These are phyloP conservation scores for Alectura lathami DNA, from an alignment of 2,113 vertebrate genomes.

Conservation along the genomic window DNA sequence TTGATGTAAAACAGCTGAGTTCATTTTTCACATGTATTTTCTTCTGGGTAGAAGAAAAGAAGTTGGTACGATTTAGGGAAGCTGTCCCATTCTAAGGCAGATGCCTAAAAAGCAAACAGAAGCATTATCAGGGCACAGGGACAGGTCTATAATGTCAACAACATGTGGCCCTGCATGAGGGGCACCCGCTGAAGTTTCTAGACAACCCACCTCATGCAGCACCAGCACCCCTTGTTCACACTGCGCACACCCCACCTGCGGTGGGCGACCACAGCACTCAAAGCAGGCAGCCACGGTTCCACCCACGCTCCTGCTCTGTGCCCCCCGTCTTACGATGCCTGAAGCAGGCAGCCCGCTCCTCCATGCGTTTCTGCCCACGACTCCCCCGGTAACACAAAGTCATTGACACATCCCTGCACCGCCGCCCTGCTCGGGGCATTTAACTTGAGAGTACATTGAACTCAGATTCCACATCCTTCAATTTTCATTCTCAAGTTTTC, in stretches of 20 bases:
- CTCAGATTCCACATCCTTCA: not conserved
- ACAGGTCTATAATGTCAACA: not conserved
- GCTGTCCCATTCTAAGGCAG: not conserved
- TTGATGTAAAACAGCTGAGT: not conserved
- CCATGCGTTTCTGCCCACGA: not conserved
- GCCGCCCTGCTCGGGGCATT: not conserved
- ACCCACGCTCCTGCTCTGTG: not conserved
- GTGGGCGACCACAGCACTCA: fast-evolving
- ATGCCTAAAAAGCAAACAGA: not conserved
- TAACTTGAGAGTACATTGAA: fast-evolving
- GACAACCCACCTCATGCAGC: not conserved
- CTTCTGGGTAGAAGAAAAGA: too few relatives aligned
- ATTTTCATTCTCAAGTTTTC: not conserved
- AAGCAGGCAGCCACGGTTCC: not conserved
- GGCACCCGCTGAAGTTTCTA: not conserved
- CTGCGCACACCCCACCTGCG: fast-evolving
- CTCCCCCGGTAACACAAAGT: fast-evolving
- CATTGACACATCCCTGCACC: fast-evolving
- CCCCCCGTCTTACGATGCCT: fast-evolving
- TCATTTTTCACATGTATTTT: too few relatives aligned
- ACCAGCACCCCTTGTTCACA: fast-evolving
- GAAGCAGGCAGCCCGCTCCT: too few relatives aligned
- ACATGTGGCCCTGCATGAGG: not conserved
- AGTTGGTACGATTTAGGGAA: not conserved
- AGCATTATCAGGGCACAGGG: not conserved